Evolutionary conservation across 2,797 vertebrate species (phyloP), one percentile per base, ranked within the genome.

Genomic region (Nasua narica): DNA sequence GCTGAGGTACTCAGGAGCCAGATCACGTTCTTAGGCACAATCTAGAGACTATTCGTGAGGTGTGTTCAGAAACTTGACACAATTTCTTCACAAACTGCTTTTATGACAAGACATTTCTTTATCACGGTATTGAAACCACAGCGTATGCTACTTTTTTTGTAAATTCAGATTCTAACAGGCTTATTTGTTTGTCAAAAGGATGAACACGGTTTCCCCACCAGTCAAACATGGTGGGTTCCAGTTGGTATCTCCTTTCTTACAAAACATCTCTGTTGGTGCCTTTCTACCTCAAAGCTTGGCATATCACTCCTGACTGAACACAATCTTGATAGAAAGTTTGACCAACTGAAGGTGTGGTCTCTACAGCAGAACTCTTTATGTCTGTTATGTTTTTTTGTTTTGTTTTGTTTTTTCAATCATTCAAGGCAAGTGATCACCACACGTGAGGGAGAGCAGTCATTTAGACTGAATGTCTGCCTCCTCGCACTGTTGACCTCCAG

Each of bases 231-330:
- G 46, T 29, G 19, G 74, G 2, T 46, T 95, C 37, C 69, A 0
- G 32, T 37, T 95, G 95, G 86, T 58, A 86, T 96, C 93, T 97
- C 87, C 91, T 90, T 83, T 97, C 89, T 91, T 77, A 21, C 19
- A 52, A 58, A 86, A 82, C n/a, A 60, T 81, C 83, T 35, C 60
- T 35, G 16, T 43, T 70, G 58, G 37, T 90, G 91, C 25, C 65
- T 85, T 70, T 79, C 87, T 82, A n/a, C 32, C 52, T 46, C 15
- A 62, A 78, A 85, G 67, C 94, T 67, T 87, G 79, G 79, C 87
- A 84, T 7, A 2, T 77, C 70, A 40, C 48, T 90, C 48, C 10
- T 10, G 2, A 69, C 46, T 82, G 25, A 77, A 92, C 97, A 69
- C 32, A 54, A 23, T 85, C 83, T 90, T 89, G 54, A 40, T 91